Evolutionary conservation across 2,797 vertebrate species (phyloP).

Genomic region (Coregonus suidteri): DNA sequence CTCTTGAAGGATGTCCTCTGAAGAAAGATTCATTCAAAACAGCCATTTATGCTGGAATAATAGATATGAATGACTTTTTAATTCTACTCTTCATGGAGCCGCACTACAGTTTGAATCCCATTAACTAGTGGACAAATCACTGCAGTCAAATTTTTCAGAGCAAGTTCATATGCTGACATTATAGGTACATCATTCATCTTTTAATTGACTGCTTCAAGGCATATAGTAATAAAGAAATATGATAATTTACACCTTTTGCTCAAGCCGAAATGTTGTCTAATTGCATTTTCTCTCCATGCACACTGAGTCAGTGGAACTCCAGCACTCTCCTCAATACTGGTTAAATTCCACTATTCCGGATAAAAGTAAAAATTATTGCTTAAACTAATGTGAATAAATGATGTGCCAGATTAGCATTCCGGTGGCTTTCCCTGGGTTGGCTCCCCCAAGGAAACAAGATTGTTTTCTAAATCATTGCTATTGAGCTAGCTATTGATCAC

Average conservation of each 20-base stretch:
- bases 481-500: constrained; percentile 55
- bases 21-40: not conserved
- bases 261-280: constrained; percentile 55
- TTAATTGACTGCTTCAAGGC: constrained; percentile 56
- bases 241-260: constrained; percentile 50
- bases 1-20: not conserved
- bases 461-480: constrained; percentile 51
- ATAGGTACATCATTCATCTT: constrained; percentile 62
- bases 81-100: constrained; percentile 26
- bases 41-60: constrained; percentile 9
- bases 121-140: constrained; percentile 60
- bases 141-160: constrained; percentile 41
- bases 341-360: constrained; percentile 33
- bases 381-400: constrained; percentile 61
- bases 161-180: constrained; percentile 41
- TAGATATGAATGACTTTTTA: constrained; percentile 36
- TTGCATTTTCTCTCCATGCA: constrained; percentile 51
- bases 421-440: constrained; percentile 29
- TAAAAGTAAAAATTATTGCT: constrained; percentile 52
- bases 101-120: constrained; percentile 23
- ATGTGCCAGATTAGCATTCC: constrained; percentile 49
- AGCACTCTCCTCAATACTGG: constrained; percentile 32
- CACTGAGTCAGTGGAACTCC: constrained; percentile 31
- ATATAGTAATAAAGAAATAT: constrained; percentile 65
- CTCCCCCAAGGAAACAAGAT: constrained; percentile 49